A percentile compares a stretch with the other conserved stretches of the same genome.
These are phyloP conservation scores for Allolobophora icterica DNA, from an alignment of 2,888 invertebrate genomes.

Conservation along the genomic window DNA sequence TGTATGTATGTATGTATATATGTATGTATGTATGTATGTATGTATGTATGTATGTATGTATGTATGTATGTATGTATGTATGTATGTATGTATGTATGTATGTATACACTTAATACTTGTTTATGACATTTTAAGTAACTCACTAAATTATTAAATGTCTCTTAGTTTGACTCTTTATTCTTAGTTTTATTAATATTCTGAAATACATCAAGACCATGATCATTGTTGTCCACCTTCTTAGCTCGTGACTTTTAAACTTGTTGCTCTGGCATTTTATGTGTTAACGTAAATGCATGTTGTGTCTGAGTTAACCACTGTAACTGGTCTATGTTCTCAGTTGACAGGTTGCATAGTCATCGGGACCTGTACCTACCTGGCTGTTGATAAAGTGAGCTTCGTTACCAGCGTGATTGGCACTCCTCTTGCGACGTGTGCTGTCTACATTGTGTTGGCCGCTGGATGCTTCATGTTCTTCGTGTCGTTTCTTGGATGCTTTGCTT, in stretches of 20 bases:
- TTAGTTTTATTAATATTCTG: not conserved
- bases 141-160: too few relatives aligned
- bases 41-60: too few relatives aligned
- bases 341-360: not conserved
- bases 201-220: not conserved
- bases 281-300: not conserved
- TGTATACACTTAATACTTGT: too few relatives aligned
- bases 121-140: too few relatives aligned
- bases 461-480: slow-evolving; percentile 77
- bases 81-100: too few relatives aligned
- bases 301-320: not conserved
- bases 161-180: too few relatives aligned
- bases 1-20: too few relatives aligned
- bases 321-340: not conserved
- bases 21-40: too few relatives aligned
- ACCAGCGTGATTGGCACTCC: slow-evolving; percentile 24
- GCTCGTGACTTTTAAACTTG: not conserved
- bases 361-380: not conserved
- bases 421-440: slow-evolving; percentile 69
- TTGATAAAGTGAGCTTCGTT: slow-evolving; percentile 22
- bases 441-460: slow-evolving; percentile 79
- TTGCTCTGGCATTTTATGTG: not conserved
- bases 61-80: too few relatives aligned
- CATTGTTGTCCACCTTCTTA: not conserved
- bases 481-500: slow-evolving; percentile 77